Percentiles rank a stretch among this genome's conserved stretches.
These are phyloP conservation scores for Lasioglossum albipes DNA, from an alignment of 1,140 invertebrate genomes.

Conservation along the genomic window DNA sequence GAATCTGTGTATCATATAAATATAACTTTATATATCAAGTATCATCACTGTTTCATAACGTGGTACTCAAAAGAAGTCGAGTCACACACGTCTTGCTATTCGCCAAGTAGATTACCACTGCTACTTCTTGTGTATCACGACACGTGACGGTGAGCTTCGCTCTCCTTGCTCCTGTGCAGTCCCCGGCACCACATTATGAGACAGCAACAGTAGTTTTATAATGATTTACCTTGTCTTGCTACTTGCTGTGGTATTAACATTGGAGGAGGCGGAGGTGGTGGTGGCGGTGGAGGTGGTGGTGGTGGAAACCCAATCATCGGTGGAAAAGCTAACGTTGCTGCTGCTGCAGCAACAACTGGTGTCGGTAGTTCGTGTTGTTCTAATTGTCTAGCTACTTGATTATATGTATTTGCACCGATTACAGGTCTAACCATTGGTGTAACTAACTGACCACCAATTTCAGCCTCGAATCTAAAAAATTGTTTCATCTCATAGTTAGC, in stretches of 20 bases:
- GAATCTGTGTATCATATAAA: background rate
- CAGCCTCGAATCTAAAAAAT: slow-evolving; percentile 88
- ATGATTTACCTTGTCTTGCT: slow-evolving; percentile 70
- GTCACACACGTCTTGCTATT: too few relatives aligned
- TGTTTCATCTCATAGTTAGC: slow-evolving; percentile 18
- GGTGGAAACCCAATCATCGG: slow-evolving; percentile 74
- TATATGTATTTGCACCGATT: slow-evolving; percentile 85
- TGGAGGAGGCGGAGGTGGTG: slow-evolving; percentile 80
- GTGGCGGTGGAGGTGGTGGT: slow-evolving; percentile 83
- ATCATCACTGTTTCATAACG: too few relatives aligned
- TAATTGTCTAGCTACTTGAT: slow-evolving; percentile 84
- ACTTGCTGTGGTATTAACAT: slow-evolving; percentile 84
- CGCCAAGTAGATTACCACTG: too few relatives aligned
- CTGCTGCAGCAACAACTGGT: slow-evolving; percentile 72
- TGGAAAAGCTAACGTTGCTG: slow-evolving; percentile 70
- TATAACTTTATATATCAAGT: background rate
- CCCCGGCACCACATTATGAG: too few relatives aligned
- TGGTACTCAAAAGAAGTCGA: too few relatives aligned
- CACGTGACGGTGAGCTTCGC: too few relatives aligned
- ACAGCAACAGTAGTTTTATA: background rate
- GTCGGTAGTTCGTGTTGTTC: slow-evolving; percentile 80
- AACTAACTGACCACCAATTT: slow-evolving; percentile 85
- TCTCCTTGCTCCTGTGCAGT: too few relatives aligned
- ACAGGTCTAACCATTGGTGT: slow-evolving; percentile 82
- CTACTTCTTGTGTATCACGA: too few relatives aligned